These are phyloP conservation scores for Scaptomyza hsui DNA, from an alignment of 1,140 invertebrate genomes.

Conservation along the genomic window DNA sequence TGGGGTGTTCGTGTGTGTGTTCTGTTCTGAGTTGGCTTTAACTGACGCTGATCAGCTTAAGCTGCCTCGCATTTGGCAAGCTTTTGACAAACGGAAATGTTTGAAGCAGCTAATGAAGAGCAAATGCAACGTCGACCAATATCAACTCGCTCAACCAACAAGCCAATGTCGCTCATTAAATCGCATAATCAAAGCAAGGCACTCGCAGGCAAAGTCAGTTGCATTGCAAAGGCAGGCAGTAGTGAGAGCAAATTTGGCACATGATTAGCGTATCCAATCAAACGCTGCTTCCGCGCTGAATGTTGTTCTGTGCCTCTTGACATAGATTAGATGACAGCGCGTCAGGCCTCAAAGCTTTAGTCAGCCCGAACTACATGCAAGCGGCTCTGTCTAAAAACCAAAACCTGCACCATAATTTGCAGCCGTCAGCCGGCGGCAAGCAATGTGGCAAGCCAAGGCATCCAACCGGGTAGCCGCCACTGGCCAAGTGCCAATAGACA, in stretches of 20 bases:
- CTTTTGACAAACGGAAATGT: constrained; percentile 30
- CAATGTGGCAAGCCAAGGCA: constrained; percentile 54
- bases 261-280: constrained; percentile 78
- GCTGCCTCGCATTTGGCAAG: constrained; percentile 56
- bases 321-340: constrained; percentile 57
- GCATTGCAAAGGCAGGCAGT: constrained; percentile 10
- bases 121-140: constrained; percentile 62
- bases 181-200: constrained; percentile 73
- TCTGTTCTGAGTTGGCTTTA: constrained; percentile 9
- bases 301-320: constrained; percentile 16
- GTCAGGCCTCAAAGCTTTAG: constrained; percentile 32
- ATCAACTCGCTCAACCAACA: background rate
- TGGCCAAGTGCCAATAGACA: constrained; percentile 71
- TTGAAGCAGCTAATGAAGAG: constrained; percentile 64
- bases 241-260: constrained; percentile 68
- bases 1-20: background rate
- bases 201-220: constrained; percentile 21
- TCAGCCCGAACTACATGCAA: background rate
- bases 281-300: constrained; percentile 19
- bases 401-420: constrained; percentile 41
- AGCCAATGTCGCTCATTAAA: constrained; percentile 61
- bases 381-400: constrained; percentile 11
- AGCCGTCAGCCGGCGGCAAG: constrained; percentile 35
- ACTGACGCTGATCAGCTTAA: constrained; percentile 25
- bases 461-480: constrained; percentile 31